Conservation (phyloP, 2,797 vertebrate species). For the Gallinago solitaria region DNA sequence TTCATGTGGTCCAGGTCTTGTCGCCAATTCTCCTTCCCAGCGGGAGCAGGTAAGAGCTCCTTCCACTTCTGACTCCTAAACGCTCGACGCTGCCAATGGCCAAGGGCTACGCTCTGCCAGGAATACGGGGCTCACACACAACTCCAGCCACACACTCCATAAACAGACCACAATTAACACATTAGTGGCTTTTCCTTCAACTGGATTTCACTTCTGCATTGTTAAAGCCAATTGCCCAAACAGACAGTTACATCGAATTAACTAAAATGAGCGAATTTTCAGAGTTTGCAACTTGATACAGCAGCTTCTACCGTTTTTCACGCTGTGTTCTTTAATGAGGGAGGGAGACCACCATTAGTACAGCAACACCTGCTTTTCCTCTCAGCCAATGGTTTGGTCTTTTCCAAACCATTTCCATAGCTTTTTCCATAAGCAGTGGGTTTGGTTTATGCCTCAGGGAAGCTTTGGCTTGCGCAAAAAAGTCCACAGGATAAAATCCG, state of each 20-base stretch:
- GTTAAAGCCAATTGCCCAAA: neutral
- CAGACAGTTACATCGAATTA: neutral
- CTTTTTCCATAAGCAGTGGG: neutral
- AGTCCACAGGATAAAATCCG: neutral
- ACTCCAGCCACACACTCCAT: accelerated
- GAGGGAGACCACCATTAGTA: neutral
- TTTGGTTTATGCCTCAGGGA: neutral
- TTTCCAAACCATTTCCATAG: neutral
- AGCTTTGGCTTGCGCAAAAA: neutral
- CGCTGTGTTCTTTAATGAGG: neutral
- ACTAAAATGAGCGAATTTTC: neutral
- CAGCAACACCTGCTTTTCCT: neutral
- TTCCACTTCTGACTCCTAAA: neutral
- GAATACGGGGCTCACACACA: accelerated
- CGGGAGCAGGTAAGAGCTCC: neutral
- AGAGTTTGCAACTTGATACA: neutral
- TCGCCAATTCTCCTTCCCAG: neutral
- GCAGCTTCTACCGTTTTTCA: neutral
- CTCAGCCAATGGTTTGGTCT: neutral
- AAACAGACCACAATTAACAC: neutral
- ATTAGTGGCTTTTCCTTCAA: neutral
- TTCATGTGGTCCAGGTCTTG: neutral
- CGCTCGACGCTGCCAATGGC: neutral
- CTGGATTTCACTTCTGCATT: neutral
- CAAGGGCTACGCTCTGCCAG: neutral